A percentile compares a stretch with the other conserved stretches of the same genome.
phyloP scores from a whole-genome alignment of 1,140 invertebrate genomes.

The Zaprionus nigranus region DNA sequence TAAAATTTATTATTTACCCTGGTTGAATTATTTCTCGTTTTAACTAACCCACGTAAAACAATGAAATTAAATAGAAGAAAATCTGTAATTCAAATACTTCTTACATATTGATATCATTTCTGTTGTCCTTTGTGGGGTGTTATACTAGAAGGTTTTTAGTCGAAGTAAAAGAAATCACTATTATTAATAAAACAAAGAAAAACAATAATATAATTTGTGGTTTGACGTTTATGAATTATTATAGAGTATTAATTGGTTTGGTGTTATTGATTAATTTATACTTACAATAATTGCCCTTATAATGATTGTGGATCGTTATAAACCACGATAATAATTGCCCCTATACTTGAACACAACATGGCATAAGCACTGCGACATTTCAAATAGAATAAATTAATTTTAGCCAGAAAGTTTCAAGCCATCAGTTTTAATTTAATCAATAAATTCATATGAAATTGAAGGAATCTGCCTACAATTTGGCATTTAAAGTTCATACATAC shows the following conservation, averaged over 20 bases:
- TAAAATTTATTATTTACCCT: conserved; percentile 14
- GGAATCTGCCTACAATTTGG: too few species aligned
- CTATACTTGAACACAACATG: neutral
- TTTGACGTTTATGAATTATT: neutral
- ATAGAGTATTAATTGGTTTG: neutral
- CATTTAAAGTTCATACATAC: too few species aligned
- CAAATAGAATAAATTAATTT: too few species aligned
- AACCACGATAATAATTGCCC: neutral
- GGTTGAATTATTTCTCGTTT: conserved; percentile 6
- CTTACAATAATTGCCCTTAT: neutral
- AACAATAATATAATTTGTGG: conserved; percentile 6
- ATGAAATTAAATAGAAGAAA: conserved; percentile 37
- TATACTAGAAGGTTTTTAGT: conserved; percentile 34
- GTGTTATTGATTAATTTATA: neutral
- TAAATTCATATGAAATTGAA: too few species aligned
- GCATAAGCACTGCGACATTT: neutral
- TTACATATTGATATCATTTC: conserved; percentile 19
- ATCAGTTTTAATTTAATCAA: too few species aligned
- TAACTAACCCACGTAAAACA: conserved; percentile 31
- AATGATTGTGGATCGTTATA: neutral
- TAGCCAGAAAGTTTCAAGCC: too few species aligned
- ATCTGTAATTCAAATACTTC: conserved; percentile 35
- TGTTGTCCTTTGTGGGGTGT: conserved; percentile 40
- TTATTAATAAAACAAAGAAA: conserved; percentile 61
- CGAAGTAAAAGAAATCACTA: conserved; percentile 32